Evolutionary conservation across 2,113 vertebrate species (phyloP).

Genomic region (Oncorhynchus nerka): DNA sequence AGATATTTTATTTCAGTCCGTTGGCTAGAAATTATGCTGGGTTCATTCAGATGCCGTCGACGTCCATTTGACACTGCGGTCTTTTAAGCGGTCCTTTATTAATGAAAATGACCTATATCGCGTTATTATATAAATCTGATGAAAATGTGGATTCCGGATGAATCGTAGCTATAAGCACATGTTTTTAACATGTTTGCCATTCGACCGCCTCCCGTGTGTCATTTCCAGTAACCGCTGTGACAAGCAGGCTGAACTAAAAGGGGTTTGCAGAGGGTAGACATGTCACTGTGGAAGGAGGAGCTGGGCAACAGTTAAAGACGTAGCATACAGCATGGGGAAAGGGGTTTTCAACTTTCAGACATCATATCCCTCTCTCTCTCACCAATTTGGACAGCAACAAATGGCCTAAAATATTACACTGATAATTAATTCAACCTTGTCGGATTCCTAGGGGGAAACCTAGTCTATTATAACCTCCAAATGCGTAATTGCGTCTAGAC

Average conservation of each 20-base stretch:
- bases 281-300: slow-evolving; percentile 65
- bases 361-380: too few relatives aligned
- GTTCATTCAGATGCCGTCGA: slow-evolving; percentile 56
- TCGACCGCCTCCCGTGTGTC: slow-evolving; percentile 65
- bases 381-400: too few relatives aligned
- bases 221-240: slow-evolving; percentile 68
- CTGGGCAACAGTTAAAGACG: slow-evolving; percentile 67
- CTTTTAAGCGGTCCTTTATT: slow-evolving; percentile 1
- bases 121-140: slow-evolving; percentile 18
- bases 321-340: slow-evolving; percentile 35
- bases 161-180: slow-evolving; percentile 45
- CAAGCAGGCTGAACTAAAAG: slow-evolving; percentile 80
- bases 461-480: too few relatives aligned
- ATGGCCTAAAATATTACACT: too few relatives aligned
- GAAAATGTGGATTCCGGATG: slow-evolving; percentile 5
- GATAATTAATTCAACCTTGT: too few relatives aligned
- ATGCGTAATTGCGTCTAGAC: too few relatives aligned
- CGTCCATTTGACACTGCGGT: slow-evolving; percentile 53
- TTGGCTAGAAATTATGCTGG: slow-evolving; percentile 22
- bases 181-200: slow-evolving; percentile 51
- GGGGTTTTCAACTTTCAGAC: too few relatives aligned
- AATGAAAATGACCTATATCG: neutral
- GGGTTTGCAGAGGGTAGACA: slow-evolving; percentile 66
- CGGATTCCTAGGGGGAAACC: too few relatives aligned
- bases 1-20: slow-evolving; percentile 24